These are phyloP conservation scores for Drosophila rellima DNA, from an alignment of 2,888 invertebrate genomes.

Conservation along the genomic window DNA sequence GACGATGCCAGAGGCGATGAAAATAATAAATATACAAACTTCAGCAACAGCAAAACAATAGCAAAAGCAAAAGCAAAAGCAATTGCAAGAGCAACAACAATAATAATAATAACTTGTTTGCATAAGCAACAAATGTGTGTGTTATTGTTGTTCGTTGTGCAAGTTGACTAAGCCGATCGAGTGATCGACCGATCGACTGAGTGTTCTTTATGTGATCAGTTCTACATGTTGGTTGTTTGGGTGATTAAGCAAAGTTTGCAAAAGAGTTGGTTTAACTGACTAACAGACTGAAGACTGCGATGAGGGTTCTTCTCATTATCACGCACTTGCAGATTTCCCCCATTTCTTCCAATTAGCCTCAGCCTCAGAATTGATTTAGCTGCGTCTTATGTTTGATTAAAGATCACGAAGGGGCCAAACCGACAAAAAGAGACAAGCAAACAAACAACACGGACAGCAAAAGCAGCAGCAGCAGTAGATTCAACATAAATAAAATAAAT, in stretches of 20 bases:
- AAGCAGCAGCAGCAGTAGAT: conserved; percentile 18
- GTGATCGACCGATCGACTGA: conserved; percentile 6
- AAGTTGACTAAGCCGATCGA: conserved; percentile 42
- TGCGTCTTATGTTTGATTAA: conserved; percentile 40
- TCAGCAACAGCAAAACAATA: conserved; percentile 19
- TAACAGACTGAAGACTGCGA: background rate
- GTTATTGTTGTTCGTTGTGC: conserved; percentile 44
- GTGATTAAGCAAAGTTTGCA: conserved; percentile 52
- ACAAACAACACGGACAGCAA: conserved; percentile 28
- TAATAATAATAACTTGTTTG: conserved; percentile 66
- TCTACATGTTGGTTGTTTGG: conserved; percentile 28
- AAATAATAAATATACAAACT: conserved; percentile 56
- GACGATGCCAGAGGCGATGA: conserved; percentile 34
- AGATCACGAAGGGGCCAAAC: conserved; percentile 33
- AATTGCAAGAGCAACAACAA: conserved; percentile 25
- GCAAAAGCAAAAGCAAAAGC: conserved; percentile 18
- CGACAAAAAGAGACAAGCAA: conserved; percentile 34
- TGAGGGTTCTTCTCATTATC: conserved; percentile 18
- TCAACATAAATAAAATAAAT: conserved; percentile 44
- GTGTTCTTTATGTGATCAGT: conserved; percentile 32
- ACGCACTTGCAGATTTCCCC: conserved; percentile 28
- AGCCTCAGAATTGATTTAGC: conserved; percentile 39
- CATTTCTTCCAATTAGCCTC: conserved; percentile 46
- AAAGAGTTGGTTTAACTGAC: conserved; percentile 7
- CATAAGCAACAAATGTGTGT: conserved; percentile 66